Percentiles rank a stretch among this genome's conserved stretches.
Evolutionary conservation across 2,797 vertebrate species (phyloP).

Genomic region (Valencia hispanica): DNA sequence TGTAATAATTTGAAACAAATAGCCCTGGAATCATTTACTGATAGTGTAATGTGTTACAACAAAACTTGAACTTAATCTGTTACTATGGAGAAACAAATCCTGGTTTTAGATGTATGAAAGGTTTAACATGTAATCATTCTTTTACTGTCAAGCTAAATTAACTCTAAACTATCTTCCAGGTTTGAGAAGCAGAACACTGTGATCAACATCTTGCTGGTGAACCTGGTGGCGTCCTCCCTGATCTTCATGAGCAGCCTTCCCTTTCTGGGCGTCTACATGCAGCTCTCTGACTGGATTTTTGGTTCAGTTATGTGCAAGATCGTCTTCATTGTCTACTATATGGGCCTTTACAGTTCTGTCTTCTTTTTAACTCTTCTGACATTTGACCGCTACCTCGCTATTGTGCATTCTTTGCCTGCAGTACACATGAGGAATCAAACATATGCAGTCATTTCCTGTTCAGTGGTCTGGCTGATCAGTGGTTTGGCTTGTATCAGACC

Average conservation of each 20-base stretch:
- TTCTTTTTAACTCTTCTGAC: conserved; percentile 82
- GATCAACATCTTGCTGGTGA: conserved; percentile 83
- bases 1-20: too few species aligned
- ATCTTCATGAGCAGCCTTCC: conserved; percentile 79
- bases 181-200: conserved; percentile 82
- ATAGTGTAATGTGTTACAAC: too few species aligned
- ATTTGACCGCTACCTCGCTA: conserved; percentile 80
- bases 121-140: too few species aligned
- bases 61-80: too few species aligned
- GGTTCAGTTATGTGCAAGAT: conserved; percentile 75
- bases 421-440: conserved; percentile 49
- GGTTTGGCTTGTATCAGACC: conserved; percentile 67
- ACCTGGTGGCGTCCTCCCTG: conserved; percentile 80
- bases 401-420: conserved; percentile 73
- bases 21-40: too few species aligned
- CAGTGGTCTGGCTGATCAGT: conserved; percentile 75
- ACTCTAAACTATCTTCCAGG: conserved; percentile 32
- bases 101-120: too few species aligned
- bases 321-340: conserved; percentile 63
- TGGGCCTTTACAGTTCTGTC: conserved; percentile 83
- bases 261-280: conserved; percentile 72
- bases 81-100: too few species aligned
- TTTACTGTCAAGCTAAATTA: not conserved
- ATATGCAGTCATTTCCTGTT: conserved; percentile 68
- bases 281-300: conserved; percentile 75